Evolutionary conservation across 2,888 invertebrate genomes (phyloP).

Genomic region (Abrostola tripartita): DNA sequence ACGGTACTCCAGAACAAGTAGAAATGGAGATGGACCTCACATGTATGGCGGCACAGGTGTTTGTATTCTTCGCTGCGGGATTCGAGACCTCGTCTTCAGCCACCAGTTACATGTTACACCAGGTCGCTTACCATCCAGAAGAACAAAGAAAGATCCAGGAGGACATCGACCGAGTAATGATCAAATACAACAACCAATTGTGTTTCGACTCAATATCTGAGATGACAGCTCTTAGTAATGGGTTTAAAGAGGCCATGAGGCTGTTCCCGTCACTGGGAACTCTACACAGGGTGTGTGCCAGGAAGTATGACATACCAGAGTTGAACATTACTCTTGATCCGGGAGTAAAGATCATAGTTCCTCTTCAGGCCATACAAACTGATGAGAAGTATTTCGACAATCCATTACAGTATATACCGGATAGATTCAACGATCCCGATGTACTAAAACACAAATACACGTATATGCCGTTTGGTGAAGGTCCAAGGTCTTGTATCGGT

Average conservation of each 20-base stretch:
- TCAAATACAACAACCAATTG: conserved; percentile 69
- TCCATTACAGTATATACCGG: conserved; percentile 68
- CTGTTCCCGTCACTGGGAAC: conserved; percentile 70
- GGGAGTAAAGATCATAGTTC: conserved; percentile 72
- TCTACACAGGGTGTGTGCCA: conserved; percentile 69
- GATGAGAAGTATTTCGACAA: conserved; percentile 74
- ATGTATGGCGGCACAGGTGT: conserved; percentile 72
- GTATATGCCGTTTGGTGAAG: conserved; percentile 75
- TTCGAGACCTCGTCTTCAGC: conserved; percentile 83
- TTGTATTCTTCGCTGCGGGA: conserved; percentile 79
- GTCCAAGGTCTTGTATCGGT: conserved; percentile 77
- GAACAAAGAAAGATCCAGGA: conserved; percentile 71
- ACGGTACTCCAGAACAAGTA: conserved; percentile 66
- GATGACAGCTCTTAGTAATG: conserved; percentile 67
- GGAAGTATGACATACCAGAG: conserved; percentile 63
- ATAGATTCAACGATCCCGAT: conserved; percentile 63
- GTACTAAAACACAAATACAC: conserved; percentile 57
- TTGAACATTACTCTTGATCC: conserved; percentile 70
- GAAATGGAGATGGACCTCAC: conserved; percentile 68
- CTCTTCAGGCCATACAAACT: conserved; percentile 72
- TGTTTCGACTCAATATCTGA: conserved; percentile 73
- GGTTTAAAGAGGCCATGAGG: conserved; percentile 73
- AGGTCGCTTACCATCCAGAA: conserved; percentile 76
- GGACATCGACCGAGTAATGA: conserved; percentile 73
- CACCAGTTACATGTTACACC: conserved; percentile 74